Evolutionary conservation across 2,113 vertebrate genomes (phyloP).

Genomic region (Elephas maximus): DNA sequence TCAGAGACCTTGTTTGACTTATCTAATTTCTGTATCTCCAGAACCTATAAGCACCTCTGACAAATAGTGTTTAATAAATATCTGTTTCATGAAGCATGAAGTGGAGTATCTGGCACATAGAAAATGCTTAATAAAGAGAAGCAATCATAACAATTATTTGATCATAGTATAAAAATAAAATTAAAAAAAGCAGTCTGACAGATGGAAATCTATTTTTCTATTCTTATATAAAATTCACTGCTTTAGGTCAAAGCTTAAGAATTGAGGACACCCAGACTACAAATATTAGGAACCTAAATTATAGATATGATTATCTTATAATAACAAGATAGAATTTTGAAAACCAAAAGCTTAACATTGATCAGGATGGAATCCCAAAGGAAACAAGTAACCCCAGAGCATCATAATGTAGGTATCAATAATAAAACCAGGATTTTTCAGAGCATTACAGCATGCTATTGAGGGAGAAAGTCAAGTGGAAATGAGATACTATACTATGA

Average conservation of each 20-base stretch:
- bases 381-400: background rate
- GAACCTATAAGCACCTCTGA: no score
- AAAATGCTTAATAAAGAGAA: no score
- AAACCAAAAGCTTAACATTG: background rate
- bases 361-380: background rate
- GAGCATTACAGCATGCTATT: background rate
- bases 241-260: background rate
- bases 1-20: no score
- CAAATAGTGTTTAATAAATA: no score
- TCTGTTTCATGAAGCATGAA: no score
- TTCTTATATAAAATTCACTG: background rate
- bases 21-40: no score
- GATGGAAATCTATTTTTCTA: background rate
- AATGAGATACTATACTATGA: background rate
- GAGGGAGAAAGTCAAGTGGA: background rate
- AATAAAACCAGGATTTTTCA: background rate
- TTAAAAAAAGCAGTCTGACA: background rate
- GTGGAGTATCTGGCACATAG: no score
- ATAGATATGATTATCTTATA: background rate
- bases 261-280: background rate
- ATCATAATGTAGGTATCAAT: background rate
- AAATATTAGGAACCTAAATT: background rate
- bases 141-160: no score
- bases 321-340: background rate
- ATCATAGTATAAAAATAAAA: background rate